Percentiles rank a stretch among this genome's conserved stretches.
Evolutionary conservation across 1,140 invertebrate genomes (phyloP).

Genomic region (Drosophila auraria): DNA sequence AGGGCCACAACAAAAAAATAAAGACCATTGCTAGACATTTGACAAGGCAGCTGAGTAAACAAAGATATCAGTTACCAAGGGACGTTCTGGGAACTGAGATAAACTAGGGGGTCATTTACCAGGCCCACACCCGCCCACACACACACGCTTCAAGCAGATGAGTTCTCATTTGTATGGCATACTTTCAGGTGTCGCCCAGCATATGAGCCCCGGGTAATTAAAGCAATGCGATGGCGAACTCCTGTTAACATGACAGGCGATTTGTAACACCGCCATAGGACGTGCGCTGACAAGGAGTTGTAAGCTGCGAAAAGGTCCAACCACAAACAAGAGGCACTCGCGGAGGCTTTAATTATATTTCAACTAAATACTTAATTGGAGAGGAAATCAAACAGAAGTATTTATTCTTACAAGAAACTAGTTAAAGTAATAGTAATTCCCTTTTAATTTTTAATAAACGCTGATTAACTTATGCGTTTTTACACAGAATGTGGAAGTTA

Average conservation of each 20-base stretch:
- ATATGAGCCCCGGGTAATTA: slow-evolving; percentile 47
- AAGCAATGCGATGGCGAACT: slow-evolving; percentile 24
- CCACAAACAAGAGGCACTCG: neutral
- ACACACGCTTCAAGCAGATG: slow-evolving; percentile 26
- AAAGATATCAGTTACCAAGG: slow-evolving; percentile 61
- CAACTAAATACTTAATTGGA: neutral
- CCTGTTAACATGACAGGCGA: slow-evolving; percentile 53
- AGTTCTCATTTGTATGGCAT: slow-evolving; percentile 28
- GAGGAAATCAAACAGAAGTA: neutral
- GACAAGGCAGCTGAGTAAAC: slow-evolving; percentile 46
- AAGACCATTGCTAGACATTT: slow-evolving; percentile 27
- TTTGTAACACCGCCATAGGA: slow-evolving; percentile 28
- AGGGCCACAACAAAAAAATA: slow-evolving; percentile 9
- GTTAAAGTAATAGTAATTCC: too few relatives aligned
- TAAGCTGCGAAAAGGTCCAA: slow-evolving; percentile 5
- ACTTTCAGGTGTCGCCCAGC: slow-evolving; percentile 40
- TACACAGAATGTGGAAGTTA: slow-evolving; percentile 4
- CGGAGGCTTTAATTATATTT: neutral
- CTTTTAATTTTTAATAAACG: neutral
- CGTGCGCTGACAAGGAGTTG: neutral
- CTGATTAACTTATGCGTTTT: neutral
- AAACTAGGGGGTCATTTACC: slow-evolving; percentile 34
- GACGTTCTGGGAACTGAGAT: slow-evolving; percentile 13
- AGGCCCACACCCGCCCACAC: neutral
- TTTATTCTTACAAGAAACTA: neutral